phyloP scores from a whole-genome alignment of 2,113 vertebrate species.

The Phodopus roborovskii region DNA sequence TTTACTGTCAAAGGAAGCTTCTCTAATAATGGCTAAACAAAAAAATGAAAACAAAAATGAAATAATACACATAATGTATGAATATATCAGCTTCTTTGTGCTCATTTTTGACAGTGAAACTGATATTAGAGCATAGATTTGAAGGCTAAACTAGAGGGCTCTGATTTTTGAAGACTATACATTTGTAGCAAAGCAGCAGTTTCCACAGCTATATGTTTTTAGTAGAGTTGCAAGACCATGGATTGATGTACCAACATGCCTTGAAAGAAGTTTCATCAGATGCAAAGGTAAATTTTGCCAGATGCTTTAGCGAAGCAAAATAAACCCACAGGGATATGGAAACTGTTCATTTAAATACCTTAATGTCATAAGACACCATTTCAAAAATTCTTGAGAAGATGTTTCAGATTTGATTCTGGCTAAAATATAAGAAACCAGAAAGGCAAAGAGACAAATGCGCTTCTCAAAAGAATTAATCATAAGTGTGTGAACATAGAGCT shows the following conservation, averaged over 20 bases:
- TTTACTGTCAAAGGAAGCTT: neutral
- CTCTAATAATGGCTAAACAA: neutral
- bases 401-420: neutral
- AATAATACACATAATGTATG: too few relatives aligned
- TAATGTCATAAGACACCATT: constrained; percentile 35
- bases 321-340: neutral
- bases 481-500: constrained; percentile 38
- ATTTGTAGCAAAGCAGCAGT: constrained; percentile 48
- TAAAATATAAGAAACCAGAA: constrained; percentile 52
- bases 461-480: constrained; percentile 30
- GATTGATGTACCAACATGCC: constrained; percentile 17
- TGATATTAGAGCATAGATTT: neutral
- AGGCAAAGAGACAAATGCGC: constrained; percentile 19
- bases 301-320: constrained; percentile 24
- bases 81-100: neutral
- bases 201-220: constrained; percentile 45
- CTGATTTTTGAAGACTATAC: constrained; percentile 60
- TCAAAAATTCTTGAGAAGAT: constrained; percentile 43
- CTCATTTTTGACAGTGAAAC: constrained; percentile 27
- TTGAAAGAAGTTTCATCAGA: constrained; percentile 41
- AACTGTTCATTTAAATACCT: neutral
- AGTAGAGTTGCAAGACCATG: constrained; percentile 56
- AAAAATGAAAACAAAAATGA: neutral
- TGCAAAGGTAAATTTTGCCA: constrained; percentile 45
- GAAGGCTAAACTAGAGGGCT: constrained; percentile 11